Percentiles rank a stretch among this genome's conserved stretches.
phyloP scores from a whole-genome alignment of 2,797 vertebrate genomes.

The Catharus ustulatus region DNA sequence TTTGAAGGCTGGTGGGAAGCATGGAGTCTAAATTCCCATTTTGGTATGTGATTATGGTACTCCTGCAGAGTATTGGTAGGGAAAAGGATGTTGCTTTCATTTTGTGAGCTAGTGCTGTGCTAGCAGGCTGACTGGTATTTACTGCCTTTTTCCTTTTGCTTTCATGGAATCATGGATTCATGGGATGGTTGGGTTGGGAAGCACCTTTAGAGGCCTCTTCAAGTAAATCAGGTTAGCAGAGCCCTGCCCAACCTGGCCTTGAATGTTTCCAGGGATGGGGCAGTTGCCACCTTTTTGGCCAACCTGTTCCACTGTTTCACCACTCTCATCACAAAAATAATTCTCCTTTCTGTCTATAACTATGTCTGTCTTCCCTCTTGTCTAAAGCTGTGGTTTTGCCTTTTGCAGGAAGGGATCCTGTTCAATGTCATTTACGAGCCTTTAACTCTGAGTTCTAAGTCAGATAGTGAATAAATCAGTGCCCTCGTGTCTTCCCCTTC shows the following conservation, averaged over 20 bases:
- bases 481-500: not conserved
- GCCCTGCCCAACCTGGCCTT: not conserved
- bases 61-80: conserved; percentile 31
- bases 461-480: not conserved
- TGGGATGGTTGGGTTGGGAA: not conserved
- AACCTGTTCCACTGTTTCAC: not conserved
- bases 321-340: not conserved
- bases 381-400: not conserved
- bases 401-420: not conserved
- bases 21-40: conserved; percentile 20
- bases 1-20: conserved; percentile 59
- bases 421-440: not conserved
- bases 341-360: not conserved
- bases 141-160: not conserved
- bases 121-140: not conserved
- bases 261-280: not conserved
- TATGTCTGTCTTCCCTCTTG: not conserved
- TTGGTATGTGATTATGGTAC: conserved; percentile 28
- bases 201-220: not conserved
- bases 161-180: not conserved
- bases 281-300: not conserved
- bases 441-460: not conserved
- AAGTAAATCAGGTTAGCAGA: not conserved
- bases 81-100: conserved; percentile 40
- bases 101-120: conserved; percentile 7